Conservation (phyloP, 35 echinoderm and acorn worm species). For the Apostichopus californicus region DNA sequence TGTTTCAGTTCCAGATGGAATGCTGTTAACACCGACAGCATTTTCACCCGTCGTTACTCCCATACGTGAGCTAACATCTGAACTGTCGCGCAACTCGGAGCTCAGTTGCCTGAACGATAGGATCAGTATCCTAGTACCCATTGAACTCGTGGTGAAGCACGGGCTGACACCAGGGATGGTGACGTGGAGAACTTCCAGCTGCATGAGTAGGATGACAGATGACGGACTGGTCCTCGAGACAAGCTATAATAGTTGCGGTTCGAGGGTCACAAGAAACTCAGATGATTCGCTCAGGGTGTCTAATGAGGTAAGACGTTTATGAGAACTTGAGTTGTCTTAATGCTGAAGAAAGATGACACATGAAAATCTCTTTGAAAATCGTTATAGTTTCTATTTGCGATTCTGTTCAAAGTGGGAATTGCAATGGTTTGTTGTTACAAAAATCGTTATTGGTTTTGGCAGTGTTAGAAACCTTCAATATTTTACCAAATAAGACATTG, state of each 20-base stretch:
- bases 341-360: no score
- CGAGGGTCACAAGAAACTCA: neutral
- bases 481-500: no score
- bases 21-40: neutral
- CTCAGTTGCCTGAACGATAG: neutral
- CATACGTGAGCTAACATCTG: neutral
- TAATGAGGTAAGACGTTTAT: neutral
- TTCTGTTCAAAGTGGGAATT: no score
- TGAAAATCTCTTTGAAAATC: no score
- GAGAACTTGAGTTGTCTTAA: no score
- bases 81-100: neutral
- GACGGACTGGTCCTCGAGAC: constrained; percentile 7
- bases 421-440: no score
- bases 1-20: neutral
- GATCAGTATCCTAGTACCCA: neutral
- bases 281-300: neutral
- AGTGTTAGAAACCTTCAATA: no score
- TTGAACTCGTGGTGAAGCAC: neutral
- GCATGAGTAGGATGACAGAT: neutral
- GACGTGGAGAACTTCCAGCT: neutral
- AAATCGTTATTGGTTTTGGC: no score
- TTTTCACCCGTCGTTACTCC: neutral
- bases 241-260: neutral
- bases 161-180: neutral
- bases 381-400: no score